These are phyloP conservation scores for Belgica antarctica DNA, from an alignment of 2,888 invertebrate genomes.

Conservation along the genomic window DNA sequence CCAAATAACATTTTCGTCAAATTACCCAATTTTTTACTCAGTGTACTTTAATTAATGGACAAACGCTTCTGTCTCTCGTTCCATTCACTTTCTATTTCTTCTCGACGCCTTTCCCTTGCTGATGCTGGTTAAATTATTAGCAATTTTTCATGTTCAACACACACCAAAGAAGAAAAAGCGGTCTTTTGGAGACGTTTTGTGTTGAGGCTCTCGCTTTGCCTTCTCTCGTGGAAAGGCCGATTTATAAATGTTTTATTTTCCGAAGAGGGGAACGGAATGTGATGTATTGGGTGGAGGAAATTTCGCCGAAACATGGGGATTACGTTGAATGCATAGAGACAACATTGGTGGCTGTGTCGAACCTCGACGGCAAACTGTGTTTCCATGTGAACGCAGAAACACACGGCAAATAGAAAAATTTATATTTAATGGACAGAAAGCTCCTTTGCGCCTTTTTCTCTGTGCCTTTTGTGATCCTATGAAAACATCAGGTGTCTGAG, in stretches of 20 bases:
- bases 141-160: constrained; percentile 41
- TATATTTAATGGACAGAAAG: constrained; percentile 40
- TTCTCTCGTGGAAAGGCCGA: neutral
- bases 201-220: too few relatives aligned
- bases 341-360: constrained; percentile 18
- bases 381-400: constrained; percentile 28
- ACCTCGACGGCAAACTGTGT: neutral
- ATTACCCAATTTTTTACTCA: constrained; percentile 37
- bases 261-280: neutral
- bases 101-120: neutral
- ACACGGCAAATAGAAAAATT: constrained; percentile 34
- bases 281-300: neutral
- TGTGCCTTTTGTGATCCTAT: constrained; percentile 24
- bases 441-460: constrained; percentile 5
- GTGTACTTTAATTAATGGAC: constrained; percentile 37
- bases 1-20: constrained; percentile 32
- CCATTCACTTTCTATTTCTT: neutral
- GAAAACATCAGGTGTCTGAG: constrained; percentile 41
- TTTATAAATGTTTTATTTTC: constrained; percentile 13
- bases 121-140: constrained; percentile 39
- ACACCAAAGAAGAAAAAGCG: neutral
- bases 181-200: constrained; percentile 26
- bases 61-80: constrained; percentile 24
- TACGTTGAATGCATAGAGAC: constrained; percentile 41
- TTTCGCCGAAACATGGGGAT: constrained; percentile 24